A percentile compares a stretch with the other conserved stretches of the same genome.
Evolutionary conservation across 2,113 vertebrate genomes (phyloP).

Genomic region (Psilopsiagon aurifrons): DNA sequence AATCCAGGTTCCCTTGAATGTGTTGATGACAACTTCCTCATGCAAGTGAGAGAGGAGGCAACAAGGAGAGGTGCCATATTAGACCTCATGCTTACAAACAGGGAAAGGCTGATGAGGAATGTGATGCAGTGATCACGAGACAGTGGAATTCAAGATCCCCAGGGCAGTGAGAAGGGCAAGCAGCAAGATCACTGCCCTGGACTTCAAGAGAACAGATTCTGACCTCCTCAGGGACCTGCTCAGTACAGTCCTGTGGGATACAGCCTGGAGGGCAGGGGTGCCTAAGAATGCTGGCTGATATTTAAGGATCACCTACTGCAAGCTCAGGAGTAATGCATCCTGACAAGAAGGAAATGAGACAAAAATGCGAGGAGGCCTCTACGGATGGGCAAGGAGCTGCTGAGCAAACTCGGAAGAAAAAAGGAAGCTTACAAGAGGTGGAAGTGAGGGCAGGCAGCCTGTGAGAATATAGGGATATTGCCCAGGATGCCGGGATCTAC

Average conservation of each 20-base stretch:
- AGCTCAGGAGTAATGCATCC: background rate
- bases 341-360: background rate
- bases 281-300: background rate
- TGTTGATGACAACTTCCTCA: background rate
- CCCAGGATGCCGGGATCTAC: background rate
- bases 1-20: background rate
- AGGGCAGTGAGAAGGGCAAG: background rate
- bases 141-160: background rate
- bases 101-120: background rate
- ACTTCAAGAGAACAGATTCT: background rate
- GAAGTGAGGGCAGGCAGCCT: background rate
- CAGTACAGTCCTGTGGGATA: background rate
- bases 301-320: background rate
- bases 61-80: background rate
- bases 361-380: background rate
- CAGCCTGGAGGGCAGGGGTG: background rate
- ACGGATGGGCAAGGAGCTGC: background rate
- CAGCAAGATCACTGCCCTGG: background rate
- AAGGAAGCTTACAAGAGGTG: background rate
- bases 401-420: background rate
- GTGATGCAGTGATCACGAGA: background rate
- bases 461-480: background rate
- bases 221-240: background rate
- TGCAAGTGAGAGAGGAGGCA: background rate
- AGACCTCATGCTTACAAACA: background rate